Conservation (phyloP, 2,888 invertebrate genomes). For the Mythimna lalbum region DNA sequence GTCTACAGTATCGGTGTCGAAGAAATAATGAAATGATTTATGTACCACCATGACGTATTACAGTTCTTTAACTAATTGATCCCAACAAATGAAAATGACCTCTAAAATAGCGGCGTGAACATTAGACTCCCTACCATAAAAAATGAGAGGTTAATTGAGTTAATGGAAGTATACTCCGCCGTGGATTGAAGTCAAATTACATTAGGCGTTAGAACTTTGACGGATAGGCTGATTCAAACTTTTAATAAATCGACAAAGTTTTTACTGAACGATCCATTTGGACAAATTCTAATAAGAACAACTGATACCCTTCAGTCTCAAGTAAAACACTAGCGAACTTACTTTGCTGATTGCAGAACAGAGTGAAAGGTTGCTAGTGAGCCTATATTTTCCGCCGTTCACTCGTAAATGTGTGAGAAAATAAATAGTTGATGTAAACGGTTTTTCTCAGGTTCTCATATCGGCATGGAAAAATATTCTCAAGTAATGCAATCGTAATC, state of each 20-base stretch:
- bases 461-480: slow-evolving; percentile 41
- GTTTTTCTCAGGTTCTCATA: slow-evolving; percentile 46
- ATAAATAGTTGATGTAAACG: slow-evolving; percentile 32
- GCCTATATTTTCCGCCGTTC: slow-evolving; percentile 36
- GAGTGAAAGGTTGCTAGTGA: slow-evolving; percentile 37
- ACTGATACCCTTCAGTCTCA: background rate
- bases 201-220: slow-evolving; percentile 58
- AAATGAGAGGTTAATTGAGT: slow-evolving; percentile 87
- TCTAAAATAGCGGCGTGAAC: slow-evolving; percentile 77
- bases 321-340: background rate
- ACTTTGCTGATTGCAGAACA: slow-evolving; percentile 13
- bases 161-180: slow-evolving; percentile 73
- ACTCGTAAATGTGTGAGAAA: slow-evolving; percentile 43
- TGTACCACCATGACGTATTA: slow-evolving; percentile 27
- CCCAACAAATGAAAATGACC: slow-evolving; percentile 84
- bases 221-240: slow-evolving; percentile 43
- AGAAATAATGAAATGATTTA: slow-evolving; percentile 42
- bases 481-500: slow-evolving; percentile 51
- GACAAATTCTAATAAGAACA: slow-evolving; percentile 10
- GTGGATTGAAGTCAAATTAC: slow-evolving; percentile 67
- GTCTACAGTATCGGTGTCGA: slow-evolving; percentile 10
- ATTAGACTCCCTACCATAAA: slow-evolving; percentile 79
- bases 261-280: slow-evolving; percentile 13
- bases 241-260: slow-evolving; percentile 42
- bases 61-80: slow-evolving; percentile 79